Conservation (phyloP, 2,888 invertebrate genomes). For the Camponotus fellah region DNA sequence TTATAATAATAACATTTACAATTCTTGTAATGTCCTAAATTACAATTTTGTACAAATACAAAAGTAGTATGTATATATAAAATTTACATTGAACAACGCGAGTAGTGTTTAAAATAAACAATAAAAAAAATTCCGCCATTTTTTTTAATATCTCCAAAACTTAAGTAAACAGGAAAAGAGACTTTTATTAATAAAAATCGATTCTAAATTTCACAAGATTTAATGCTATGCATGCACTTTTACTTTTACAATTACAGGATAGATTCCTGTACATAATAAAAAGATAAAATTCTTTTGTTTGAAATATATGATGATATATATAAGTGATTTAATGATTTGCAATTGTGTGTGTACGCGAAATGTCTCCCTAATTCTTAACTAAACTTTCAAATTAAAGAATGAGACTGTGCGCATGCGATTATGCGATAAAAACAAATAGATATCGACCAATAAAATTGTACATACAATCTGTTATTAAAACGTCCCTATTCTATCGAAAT, state of each 20-base stretch:
- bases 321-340: conserved; percentile 12
- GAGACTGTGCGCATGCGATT: conserved; percentile 4
- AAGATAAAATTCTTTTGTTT: neutral
- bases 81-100: conserved; percentile 8
- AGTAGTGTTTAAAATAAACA: conserved; percentile 15
- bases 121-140: neutral
- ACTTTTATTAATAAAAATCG: neutral
- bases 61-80: conserved; percentile 8
- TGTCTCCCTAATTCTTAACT: conserved; percentile 27
- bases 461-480: conserved; percentile 33
- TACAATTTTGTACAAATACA: conserved; percentile 37
- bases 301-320: conserved; percentile 3
- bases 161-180: neutral
- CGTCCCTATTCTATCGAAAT: neutral
- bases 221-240: conserved; percentile 23
- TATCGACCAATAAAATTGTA: neutral
- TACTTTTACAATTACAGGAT: neutral
- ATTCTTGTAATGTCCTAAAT: conserved; percentile 16
- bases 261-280: conserved; percentile 11
- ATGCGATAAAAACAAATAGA: conserved; percentile 12
- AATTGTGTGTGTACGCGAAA: conserved; percentile 17
- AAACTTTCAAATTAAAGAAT: conserved; percentile 40
- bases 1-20: conserved; percentile 3
- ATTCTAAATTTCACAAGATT: conserved; percentile 35
- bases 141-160: neutral